Conservation (phyloP, 64 coral and sea anemone species). For the Porites lutea region DNA sequence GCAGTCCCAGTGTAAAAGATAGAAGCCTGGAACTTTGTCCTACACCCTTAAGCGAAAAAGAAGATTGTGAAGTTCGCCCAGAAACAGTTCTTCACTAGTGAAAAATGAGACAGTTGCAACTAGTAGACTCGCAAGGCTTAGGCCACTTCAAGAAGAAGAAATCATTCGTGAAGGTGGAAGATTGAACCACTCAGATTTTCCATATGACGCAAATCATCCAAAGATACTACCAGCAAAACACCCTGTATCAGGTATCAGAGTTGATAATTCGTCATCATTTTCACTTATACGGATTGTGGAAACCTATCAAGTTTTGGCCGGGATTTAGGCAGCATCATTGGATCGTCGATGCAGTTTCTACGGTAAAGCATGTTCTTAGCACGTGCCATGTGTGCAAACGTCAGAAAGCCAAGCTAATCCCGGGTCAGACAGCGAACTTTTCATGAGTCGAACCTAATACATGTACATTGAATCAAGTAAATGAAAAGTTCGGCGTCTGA, state of each 20-base stretch:
- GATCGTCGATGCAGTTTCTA: slow-evolving; percentile 60
- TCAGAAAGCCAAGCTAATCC: slow-evolving; percentile 49
- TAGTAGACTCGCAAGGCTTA: slow-evolving; percentile 2
- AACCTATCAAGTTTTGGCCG: slow-evolving; percentile 62
- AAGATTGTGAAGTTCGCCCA: slow-evolving; percentile 40
- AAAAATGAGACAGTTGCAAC: background rate
- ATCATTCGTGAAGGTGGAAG: slow-evolving; percentile 47
- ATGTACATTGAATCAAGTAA: too few relatives aligned
- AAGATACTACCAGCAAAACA: slow-evolving; percentile 18
- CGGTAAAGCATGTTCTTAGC: slow-evolving; percentile 66
- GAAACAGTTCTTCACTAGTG: slow-evolving; percentile 5
- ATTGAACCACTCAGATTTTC: slow-evolving; percentile 16
- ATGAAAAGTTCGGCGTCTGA: too few relatives aligned
- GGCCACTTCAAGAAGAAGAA: slow-evolving; percentile 35
- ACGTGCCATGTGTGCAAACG: slow-evolving; percentile 64
- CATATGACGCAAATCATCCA: slow-evolving; percentile 55
- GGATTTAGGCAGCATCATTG: slow-evolving; percentile 64
- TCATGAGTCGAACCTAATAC: too few relatives aligned
- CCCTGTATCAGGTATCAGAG: slow-evolving; percentile 13
- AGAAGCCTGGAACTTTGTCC: background rate
- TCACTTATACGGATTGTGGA: slow-evolving; percentile 15
- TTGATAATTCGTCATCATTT: slow-evolving; percentile 70
- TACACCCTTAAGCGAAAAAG: slow-evolving; percentile 34
- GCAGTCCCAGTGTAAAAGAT: background rate
- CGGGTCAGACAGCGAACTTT: too few relatives aligned